These are phyloP conservation scores for Pholis gunnellus DNA, from an alignment of 2,113 vertebrate species.

Conservation along the genomic window DNA sequence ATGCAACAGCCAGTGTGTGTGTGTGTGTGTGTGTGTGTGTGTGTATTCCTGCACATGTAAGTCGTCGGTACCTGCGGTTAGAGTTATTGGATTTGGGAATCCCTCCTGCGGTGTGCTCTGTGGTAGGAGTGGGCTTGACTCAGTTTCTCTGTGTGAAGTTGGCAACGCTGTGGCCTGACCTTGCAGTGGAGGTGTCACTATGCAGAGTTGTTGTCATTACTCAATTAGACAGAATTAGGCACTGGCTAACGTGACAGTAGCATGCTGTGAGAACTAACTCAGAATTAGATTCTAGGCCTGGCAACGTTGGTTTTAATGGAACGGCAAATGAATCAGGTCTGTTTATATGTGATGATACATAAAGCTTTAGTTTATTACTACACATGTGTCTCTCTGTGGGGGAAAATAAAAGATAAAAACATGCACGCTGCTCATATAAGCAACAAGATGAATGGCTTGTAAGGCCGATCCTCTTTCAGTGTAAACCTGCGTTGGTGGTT, in stretches of 20 bases:
- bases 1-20: not conserved
- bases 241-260: slow-evolving; percentile 68
- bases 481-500: not conserved
- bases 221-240: slow-evolving; percentile 81
- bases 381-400: slow-evolving; percentile 7
- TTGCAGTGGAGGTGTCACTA: slow-evolving; percentile 71
- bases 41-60: slow-evolving; percentile 12
- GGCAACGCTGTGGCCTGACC: slow-evolving; percentile 72
- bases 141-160: slow-evolving; percentile 70
- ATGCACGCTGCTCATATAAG: slow-evolving; percentile 22
- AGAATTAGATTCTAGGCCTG: slow-evolving; percentile 60
- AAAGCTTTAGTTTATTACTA: slow-evolving; percentile 41
- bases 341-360: slow-evolving; percentile 56
- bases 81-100: slow-evolving; percentile 76
- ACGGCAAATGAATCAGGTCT: slow-evolving; percentile 27
- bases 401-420: not conserved
- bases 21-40: not conserved
- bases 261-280: slow-evolving; percentile 71
- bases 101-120: slow-evolving; percentile 64
- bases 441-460: slow-evolving; percentile 55
- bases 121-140: slow-evolving; percentile 60
- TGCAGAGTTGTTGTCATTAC: slow-evolving; percentile 73
- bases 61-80: slow-evolving; percentile 64
- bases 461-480: not conserved
- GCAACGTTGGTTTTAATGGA: slow-evolving; percentile 47